Evolutionary conservation across 23 tunicate species (phyloP), one percentile per base, ranked within the genome.

Genomic region (Halocynthia aurantium): DNA sequence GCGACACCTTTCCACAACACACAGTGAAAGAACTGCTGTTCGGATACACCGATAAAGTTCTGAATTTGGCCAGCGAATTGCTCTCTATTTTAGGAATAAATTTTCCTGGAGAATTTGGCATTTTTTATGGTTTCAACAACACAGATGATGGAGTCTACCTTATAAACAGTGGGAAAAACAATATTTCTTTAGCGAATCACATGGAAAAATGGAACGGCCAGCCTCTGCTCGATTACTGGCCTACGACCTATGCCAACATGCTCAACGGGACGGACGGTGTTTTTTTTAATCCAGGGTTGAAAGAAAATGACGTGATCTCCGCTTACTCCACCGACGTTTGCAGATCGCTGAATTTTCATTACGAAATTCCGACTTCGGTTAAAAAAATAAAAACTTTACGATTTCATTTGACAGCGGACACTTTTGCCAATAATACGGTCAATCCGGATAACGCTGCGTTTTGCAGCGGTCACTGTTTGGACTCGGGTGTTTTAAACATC

Each of bases 241-340:
- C 88, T 22, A 72, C 84, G 7, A 57, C 80, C 52, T 15, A 73
- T 5, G 85, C 86, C 9, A 92, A 92, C 62, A 92, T 92, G 98
- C 72, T 92, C 7, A 92, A 92, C 80, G 98, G 98, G 12, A 74
- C 78, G 0, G 98, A 92, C 79, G 98, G 98, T 6, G 81, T 82
- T 9, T 92, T 86, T 83, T 82, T 86, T 79, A 54, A 76, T 8
- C 88, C 98, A 1, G 85, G 79, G 52, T 57, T 92, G 53, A 78
- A 61, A 12, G 57, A 44, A 15, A 51, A 66, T 13, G 84, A 86
- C 10, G 62, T 50, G 17, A 66, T 92, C 52, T 85, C 86, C 61
- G 82, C 89, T 52, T 92, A 52, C 78, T 87, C 78, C 52, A 92
- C 89, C 0, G 98, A 92, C 79, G 63, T 92, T 57, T 92, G 98